Percentiles rank a stretch among this genome's conserved stretches.
These are phyloP conservation scores for Siphlonurus alternatus DNA, from an alignment of 2,888 invertebrate species.

Conservation along the genomic window DNA sequence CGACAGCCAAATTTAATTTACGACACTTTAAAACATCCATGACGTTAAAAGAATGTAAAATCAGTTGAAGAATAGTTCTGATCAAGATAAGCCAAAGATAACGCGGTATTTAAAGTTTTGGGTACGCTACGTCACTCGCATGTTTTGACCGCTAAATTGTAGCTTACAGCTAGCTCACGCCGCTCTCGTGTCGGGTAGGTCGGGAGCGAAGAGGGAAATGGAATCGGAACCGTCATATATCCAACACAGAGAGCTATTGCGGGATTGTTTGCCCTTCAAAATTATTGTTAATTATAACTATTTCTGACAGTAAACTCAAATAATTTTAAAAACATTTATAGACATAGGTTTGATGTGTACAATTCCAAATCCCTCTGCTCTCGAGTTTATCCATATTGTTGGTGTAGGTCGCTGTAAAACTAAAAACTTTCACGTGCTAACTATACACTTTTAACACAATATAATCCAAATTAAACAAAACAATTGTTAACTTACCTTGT, in stretches of 20 bases:
- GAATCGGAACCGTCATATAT: background rate
- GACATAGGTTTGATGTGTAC: background rate
- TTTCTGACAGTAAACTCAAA: background rate
- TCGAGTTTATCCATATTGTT: background rate
- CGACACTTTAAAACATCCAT: too few relatives aligned
- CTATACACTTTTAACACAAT: background rate
- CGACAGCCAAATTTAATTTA: too few relatives aligned
- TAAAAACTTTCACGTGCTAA: constrained; percentile 1
- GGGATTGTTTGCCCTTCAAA: background rate
- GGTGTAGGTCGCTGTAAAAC: background rate
- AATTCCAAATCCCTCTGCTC: background rate
- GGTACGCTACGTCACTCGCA: background rate
- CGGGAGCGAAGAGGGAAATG: background rate
- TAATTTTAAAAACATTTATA: background rate
- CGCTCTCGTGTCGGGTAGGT: constrained; percentile 1
- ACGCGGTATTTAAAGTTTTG: background rate
- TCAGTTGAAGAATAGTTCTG: too few relatives aligned
- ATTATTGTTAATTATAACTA: background rate
- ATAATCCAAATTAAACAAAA: too few relatives aligned
- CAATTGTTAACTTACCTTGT: background rate
- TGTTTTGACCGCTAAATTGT: background rate
- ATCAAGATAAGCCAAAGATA: background rate
- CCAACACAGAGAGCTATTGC: background rate
- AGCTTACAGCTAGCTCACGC: background rate
- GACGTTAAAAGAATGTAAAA: too few relatives aligned